phyloP scores from a whole-genome alignment of 2,113 vertebrate species.

The Sciurus niger region DNA sequence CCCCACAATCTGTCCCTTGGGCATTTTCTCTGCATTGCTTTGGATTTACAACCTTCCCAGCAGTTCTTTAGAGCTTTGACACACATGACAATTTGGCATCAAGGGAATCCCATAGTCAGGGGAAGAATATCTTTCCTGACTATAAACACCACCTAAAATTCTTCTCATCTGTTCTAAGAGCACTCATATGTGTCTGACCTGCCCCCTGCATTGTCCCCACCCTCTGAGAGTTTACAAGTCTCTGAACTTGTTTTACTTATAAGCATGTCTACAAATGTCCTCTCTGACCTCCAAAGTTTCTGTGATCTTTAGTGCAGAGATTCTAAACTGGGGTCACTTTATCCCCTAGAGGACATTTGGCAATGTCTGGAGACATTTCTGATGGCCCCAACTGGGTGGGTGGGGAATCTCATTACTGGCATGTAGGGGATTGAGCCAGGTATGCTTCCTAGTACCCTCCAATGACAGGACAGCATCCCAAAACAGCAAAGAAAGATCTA shows the following conservation, averaged over 20 bases:
- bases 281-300: not conserved
- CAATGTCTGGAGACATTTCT: not conserved
- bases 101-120: constrained; percentile 52
- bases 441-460: not conserved
- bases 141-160: constrained; percentile 68
- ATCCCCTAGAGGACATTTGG: not conserved
- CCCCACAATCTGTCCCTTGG: not conserved
- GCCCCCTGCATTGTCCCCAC: not conserved
- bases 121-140: constrained; percentile 63
- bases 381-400: not conserved
- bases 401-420: no score
- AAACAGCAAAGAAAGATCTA: not conserved
- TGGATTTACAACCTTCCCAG: constrained; percentile 66
- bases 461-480: not conserved
- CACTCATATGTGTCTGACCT: not conserved
- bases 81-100: constrained; percentile 52
- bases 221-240: not conserved
- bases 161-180: constrained; percentile 48
- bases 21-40: constrained; percentile 58
- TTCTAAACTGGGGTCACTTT: not conserved
- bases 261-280: not conserved
- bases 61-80: constrained; percentile 31
- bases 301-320: not conserved
- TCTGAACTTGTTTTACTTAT: not conserved
- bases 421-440: not conserved